Evolutionary conservation across 1,140 invertebrate genomes (phyloP).

Genomic region (Macrotrachela quadricornifera): DNA sequence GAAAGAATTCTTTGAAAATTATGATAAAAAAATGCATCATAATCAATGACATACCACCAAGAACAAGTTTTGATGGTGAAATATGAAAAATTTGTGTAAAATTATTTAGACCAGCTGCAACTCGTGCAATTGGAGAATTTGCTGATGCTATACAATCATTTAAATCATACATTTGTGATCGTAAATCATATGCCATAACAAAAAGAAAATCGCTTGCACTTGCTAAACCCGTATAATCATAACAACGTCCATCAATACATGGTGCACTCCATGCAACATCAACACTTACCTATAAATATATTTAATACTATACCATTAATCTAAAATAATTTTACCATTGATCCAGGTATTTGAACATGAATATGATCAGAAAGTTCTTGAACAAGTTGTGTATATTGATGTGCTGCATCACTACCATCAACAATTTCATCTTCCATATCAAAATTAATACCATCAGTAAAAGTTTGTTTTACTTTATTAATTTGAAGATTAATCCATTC

Average conservation of each 20-base stretch:
- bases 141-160: conserved; percentile 22
- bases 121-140: conserved; percentile 18
- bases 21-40: conserved; percentile 4
- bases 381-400: no score
- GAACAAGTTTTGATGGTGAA: no score
- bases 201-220: conserved; percentile 25
- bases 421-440: no score
- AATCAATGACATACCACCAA: not conserved
- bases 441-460: no score
- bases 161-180: conserved; percentile 27
- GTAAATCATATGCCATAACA: conserved; percentile 33
- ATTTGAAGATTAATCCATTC: no score
- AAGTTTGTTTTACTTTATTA: no score
- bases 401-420: no score
- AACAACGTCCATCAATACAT: conserved; percentile 29
- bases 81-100: no score
- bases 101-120: not conserved
- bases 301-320: no score
- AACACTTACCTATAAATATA: conserved; percentile 20
- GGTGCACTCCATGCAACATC: conserved; percentile 31
- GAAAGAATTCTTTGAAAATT: not conserved
- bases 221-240: conserved; percentile 25
- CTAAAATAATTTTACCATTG: no score
- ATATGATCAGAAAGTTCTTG: no score
- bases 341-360: no score